Evolutionary conservation across 2,888 invertebrate species (phyloP), one percentile per base, ranked within the genome.

Genomic region (Agrochola litura): DNA sequence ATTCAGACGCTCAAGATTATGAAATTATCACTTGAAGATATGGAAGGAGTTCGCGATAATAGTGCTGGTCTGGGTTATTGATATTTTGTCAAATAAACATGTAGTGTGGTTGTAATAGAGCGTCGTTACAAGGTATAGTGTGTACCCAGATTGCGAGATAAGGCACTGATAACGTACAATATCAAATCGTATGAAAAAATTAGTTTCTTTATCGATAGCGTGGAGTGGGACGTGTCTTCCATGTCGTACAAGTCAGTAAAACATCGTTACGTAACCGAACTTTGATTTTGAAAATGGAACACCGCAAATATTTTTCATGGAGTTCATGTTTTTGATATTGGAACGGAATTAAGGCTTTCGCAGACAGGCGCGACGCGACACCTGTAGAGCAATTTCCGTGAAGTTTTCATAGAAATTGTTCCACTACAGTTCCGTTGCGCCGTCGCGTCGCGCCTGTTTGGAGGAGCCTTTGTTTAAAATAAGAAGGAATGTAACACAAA

Each of bases 71-170:
- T 72, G 73, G 78, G 79, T 88, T 88, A 89, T 86, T 86, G 85
- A 85, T 88, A 87, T 90, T 83, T 88, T 89, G 89, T 90, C 84
- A 87, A 86, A 90, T 86, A 90, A 82, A 90, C 91, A 91, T 91
- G 92, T 92, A 88, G 89, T 91, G 89, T 81, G 89, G 87, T 91
- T 94, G 95, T 94, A 94, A 93, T 93, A 90, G 89, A 91, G 87
- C 84, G 88, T 92, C 91, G 93, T 93, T 93, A 95, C 95, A 95
- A 91, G 93, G 91, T 92, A 93, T 93, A 93, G 89, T 91, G 90
- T 93, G 94, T 94, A 91, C 88, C 89, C 93, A 93, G 95, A 95
- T 96, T 95, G 93, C 89, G 84, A 90, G 95, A 95, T 95, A 95
- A 91, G 80, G 77, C 56, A 67, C 69, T 88, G 94, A 95, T 94